Evolutionary conservation across 2,888 invertebrate genomes (phyloP).

Genomic region (Zaprionus obscuricornis): DNA sequence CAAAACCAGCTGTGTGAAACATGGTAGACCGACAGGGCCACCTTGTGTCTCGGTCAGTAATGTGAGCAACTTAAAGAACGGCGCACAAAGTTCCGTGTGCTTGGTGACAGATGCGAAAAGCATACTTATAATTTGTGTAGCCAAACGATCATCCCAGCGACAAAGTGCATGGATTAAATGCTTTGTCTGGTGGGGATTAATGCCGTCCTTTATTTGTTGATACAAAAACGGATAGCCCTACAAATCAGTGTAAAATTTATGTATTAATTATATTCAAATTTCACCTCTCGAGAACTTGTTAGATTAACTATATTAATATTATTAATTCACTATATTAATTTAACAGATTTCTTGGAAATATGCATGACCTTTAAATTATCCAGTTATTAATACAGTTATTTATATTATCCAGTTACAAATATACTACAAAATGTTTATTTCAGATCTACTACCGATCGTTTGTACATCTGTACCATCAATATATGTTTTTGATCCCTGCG

Average conservation of each 20-base stretch:
- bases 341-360: too few species aligned
- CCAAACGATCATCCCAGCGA: constrained; percentile 94
- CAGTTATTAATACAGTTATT: too few species aligned
- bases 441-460: too few species aligned
- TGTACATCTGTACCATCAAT: too few species aligned
- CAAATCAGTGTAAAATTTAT: constrained; percentile 52
- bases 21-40: constrained; percentile 89
- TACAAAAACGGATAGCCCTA: constrained; percentile 96
- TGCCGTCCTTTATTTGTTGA: constrained; percentile 96
- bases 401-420: too few species aligned
- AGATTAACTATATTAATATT: too few species aligned
- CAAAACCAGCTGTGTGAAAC: constrained; percentile 94
- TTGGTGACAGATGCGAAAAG: constrained; percentile 95
- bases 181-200: constrained; percentile 95
- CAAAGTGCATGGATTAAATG: constrained; percentile 96
- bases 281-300: too few species aligned
- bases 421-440: too few species aligned
- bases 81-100: constrained; percentile 94
- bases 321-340: too few species aligned
- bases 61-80: constrained; percentile 96
- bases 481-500: too few species aligned
- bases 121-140: constrained; percentile 94
- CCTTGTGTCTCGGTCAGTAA: constrained; percentile 93
- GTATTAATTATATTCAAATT: constrained; percentile 4
- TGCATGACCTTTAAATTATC: too few species aligned